These are phyloP conservation scores for Hybognathus amarus DNA, from an alignment of 2,797 vertebrate genomes.

Conservation along the genomic window DNA sequence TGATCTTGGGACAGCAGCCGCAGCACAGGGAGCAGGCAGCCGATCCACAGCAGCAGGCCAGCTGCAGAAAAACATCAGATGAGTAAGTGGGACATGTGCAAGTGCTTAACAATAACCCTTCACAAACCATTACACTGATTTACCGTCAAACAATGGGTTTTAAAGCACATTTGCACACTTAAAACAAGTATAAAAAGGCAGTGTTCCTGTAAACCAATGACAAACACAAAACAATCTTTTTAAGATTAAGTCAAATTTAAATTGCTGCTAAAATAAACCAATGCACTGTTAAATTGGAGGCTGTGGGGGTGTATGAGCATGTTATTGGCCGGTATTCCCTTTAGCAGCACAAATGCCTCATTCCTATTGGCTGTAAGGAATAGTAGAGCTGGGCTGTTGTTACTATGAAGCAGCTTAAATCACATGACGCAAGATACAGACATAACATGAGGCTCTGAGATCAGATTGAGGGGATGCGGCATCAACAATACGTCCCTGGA, in stretches of 20 bases:
- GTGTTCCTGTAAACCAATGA: not conserved
- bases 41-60: conserved; percentile 95
- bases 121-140: not conserved
- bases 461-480: not conserved
- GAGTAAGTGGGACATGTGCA: conserved; percentile 3
- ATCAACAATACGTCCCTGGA: not conserved
- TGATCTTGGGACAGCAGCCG: conserved; percentile 92
- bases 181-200: not conserved
- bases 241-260: not conserved
- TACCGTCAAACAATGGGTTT: not conserved
- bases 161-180: not conserved
- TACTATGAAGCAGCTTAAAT: conserved; percentile 56
- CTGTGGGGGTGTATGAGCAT: not conserved
- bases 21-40: conserved; percentile 93
- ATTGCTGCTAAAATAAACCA: not conserved
- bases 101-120: not conserved
- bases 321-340: conserved; percentile 47
- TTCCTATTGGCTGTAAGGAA: conserved; percentile 53
- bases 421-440: conserved; percentile 40
- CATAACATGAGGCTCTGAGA: conserved; percentile 24
- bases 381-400: conserved; percentile 51
- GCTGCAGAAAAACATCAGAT: conserved; percentile 68
- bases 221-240: not conserved
- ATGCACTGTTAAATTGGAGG: not conserved
- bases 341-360: conserved; percentile 44